Evolutionary conservation across 1,140 invertebrate genomes (phyloP).

Genomic region (Globodera rostochiensis): DNA sequence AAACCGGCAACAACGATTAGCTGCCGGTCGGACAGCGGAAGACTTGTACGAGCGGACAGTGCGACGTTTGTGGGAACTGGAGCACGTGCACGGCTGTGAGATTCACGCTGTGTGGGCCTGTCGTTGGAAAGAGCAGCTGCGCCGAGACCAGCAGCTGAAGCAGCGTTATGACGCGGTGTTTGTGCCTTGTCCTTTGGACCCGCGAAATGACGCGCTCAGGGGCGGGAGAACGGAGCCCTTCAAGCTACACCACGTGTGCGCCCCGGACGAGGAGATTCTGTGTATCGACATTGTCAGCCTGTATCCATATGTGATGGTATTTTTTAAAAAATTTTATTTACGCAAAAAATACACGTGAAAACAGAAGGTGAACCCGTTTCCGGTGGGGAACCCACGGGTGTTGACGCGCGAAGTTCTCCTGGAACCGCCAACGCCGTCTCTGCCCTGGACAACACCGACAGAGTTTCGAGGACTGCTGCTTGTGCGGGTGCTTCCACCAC

Average conservation of each 20-base stretch:
- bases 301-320: neutral
- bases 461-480: neutral
- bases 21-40: neutral
- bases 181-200: neutral
- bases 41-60: conserved; percentile 8
- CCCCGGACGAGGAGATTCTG: neutral
- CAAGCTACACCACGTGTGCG: neutral
- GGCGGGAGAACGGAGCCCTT: neutral
- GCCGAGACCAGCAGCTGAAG: neutral
- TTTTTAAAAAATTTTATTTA: neutral
- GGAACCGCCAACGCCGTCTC: neutral
- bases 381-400: conserved; percentile 1
- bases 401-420: conserved; percentile 1
- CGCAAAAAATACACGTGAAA: too few relatives aligned
- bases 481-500: neutral
- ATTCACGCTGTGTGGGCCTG: neutral
- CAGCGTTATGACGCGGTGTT: conserved; percentile 1
- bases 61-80: neutral
- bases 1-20: neutral
- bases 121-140: neutral
- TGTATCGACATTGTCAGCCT: neutral
- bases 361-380: neutral
- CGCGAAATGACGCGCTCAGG: neutral
- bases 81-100: neutral
- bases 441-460: neutral